phyloP scores from a whole-genome alignment of 2,113 vertebrate species.

The Stegastes partitus region DNA sequence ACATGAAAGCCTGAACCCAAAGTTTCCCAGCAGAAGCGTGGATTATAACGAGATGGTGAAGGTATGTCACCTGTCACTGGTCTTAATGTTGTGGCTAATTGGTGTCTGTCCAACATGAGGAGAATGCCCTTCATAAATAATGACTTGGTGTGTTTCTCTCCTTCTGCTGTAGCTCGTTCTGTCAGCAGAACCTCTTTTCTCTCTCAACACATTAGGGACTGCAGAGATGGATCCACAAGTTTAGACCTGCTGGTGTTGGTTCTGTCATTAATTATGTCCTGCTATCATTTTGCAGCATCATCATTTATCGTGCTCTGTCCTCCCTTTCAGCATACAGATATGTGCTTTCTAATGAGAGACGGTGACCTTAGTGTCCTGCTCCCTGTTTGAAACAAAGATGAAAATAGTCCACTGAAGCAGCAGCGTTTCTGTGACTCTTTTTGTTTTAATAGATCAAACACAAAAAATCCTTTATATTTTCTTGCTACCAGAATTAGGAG shows the following conservation, averaged over 20 bases:
- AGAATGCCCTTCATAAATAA: constrained; percentile 36
- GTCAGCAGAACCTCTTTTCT: constrained; percentile 44
- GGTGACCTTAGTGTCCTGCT: constrained; percentile 32
- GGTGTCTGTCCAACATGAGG: neutral
- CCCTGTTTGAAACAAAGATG: constrained; percentile 40
- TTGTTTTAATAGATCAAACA: constrained; percentile 27
- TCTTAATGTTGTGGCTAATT: neutral
- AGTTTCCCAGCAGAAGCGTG: no score
- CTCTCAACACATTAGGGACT: neutral
- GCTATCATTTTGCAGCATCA: constrained; percentile 51
- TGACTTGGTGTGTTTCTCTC: constrained; percentile 4
- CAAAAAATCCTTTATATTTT: neutral
- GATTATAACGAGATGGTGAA: no score
- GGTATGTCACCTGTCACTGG: no score
- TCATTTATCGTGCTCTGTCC: constrained; percentile 34
- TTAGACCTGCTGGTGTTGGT: constrained; percentile 34
- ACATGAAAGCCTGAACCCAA: no score
- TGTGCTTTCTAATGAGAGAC: constrained; percentile 42
- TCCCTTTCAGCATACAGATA: constrained; percentile 31
- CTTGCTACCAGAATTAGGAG: neutral
- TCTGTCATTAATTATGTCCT: constrained; percentile 58
- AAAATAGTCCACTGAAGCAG: constrained; percentile 26
- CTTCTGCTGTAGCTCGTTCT: constrained; percentile 33
- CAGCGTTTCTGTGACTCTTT: neutral
- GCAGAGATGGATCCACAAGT: constrained; percentile 37